Evolutionary conservation across 1,140 invertebrate species (phyloP), one percentile per base, ranked within the genome.

Genomic region (Potamilus streckersoni): DNA sequence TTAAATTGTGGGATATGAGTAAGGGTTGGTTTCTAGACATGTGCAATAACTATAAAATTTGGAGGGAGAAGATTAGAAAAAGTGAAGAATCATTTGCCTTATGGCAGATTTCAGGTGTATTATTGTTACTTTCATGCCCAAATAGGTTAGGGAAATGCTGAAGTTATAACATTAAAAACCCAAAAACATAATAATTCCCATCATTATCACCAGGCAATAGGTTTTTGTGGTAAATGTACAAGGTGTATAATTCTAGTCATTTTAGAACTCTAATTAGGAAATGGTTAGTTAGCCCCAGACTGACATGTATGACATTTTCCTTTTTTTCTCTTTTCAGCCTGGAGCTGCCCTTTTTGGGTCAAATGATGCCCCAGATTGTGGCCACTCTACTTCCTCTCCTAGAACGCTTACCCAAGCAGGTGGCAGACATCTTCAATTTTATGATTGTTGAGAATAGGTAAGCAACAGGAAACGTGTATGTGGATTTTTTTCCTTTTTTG

Each of bases 321-420:
- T 20, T 38, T 67, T 49, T 57, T 58, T 55, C 71, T 27, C 67
- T 1, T 90, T 91, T 79, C 80, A 95, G 94, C 80, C 93, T 97
- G 59, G 93, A 95, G 76, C 91, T 94, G 0, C 91, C 93, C 73
- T 93, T 93, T 15, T 87, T 97, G 49, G 95, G 95, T 0, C 93
- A 94, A 27, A 89, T 97, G 75, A 86, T 97, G 75, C 93, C 95
- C 27, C 95, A 95, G 72, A 94, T 98, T 77, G 93, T 95, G 65
- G 94, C 95, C 15, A 95, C 95, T 0, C 89, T 98, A 23, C 88
- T 95, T 38, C 94, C 95, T 2, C 90, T 97, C 64, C 87, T 96
- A 3, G 89, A 93, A 57, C 89, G 90, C 23, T 93, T 93, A 82
- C 93, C 93, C 1, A 88, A 92, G 59, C 92, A 95, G 87, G 93